phyloP scores from a whole-genome alignment of 2,888 invertebrate genomes.

The Crocallis elinguaria region DNA sequence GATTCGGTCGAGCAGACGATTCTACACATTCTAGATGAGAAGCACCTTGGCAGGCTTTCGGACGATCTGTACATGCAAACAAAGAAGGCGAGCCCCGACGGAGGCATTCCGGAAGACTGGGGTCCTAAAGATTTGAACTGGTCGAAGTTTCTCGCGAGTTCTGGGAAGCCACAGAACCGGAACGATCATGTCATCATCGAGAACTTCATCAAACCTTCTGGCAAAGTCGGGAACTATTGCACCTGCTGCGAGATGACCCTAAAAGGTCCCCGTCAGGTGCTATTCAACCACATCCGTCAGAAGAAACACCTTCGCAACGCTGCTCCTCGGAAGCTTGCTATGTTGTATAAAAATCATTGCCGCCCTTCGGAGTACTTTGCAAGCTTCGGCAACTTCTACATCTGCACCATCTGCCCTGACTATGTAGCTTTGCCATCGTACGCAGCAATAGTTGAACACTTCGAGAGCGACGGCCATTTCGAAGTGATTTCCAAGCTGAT shows the following conservation, averaged over 20 bases:
- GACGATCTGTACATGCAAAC: conserved; percentile 69
- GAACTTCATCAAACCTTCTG: conserved; percentile 76
- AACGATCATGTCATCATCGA: conserved; percentile 76
- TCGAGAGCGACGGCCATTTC: conserved; percentile 67
- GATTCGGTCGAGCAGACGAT: conserved; percentile 63
- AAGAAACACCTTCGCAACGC: conserved; percentile 79
- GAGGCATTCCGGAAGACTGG: conserved; percentile 74
- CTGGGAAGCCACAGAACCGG: conserved; percentile 70
- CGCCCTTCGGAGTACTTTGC: conserved; percentile 76
- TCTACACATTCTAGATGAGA: conserved; percentile 73
- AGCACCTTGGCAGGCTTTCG: conserved; percentile 69
- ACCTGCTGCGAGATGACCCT: conserved; percentile 77
- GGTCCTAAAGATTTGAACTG: conserved; percentile 77
- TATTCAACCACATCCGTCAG: conserved; percentile 79
- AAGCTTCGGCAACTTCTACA: conserved; percentile 76
- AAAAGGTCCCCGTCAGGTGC: conserved; percentile 75
- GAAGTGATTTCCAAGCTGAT: conserved; percentile 67
- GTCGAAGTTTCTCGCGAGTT: conserved; percentile 75
- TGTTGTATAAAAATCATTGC: conserved; percentile 73
- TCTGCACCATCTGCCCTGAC: conserved; percentile 70
- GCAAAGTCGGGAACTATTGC: conserved; percentile 75
- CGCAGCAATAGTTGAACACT: conserved; percentile 73
- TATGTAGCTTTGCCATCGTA: conserved; percentile 72
- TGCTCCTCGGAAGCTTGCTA: conserved; percentile 67
- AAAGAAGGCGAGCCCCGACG: conserved; percentile 64